phyloP scores from a whole-genome alignment of 2,888 invertebrate genomes.

The Cylloceria caligata region DNA sequence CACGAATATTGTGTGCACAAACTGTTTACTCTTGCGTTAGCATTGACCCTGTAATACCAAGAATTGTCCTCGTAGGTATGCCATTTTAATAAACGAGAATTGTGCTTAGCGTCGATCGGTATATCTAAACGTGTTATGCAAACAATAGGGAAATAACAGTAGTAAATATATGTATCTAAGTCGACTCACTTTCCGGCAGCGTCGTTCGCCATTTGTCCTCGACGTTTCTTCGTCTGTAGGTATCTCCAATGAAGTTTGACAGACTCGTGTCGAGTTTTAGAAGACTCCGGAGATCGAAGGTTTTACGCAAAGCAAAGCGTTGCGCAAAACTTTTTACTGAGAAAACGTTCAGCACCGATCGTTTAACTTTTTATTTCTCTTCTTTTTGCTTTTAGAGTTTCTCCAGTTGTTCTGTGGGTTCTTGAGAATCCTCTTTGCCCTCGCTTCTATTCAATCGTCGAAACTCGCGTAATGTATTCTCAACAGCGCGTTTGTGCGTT shows the following conservation, averaged over 20 bases:
- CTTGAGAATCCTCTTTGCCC: constrained; percentile 42
- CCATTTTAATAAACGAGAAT: constrained; percentile 24
- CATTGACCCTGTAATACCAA: constrained; percentile 4
- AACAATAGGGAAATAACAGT: constrained; percentile 21
- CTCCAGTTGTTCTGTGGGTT: constrained; percentile 34
- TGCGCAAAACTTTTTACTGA: constrained; percentile 25
- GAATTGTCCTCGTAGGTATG: constrained; percentile 5
- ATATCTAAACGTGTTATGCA: constrained; percentile 18
- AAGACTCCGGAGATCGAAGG: constrained; percentile 41
- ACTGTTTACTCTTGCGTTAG: constrained; percentile 42
- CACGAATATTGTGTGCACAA: constrained; percentile 9
- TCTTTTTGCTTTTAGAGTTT: constrained; percentile 16
- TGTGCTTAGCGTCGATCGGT: constrained; percentile 34
- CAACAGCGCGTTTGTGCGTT: constrained; percentile 26
- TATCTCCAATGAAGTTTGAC: constrained; percentile 27
- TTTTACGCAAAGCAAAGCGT: constrained; percentile 40
- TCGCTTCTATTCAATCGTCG: constrained; percentile 25
- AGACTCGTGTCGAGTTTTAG: constrained; percentile 42
- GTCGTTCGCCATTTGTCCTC: constrained; percentile 69
- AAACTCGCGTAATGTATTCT: constrained; percentile 49
- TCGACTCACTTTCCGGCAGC: constrained; percentile 67
- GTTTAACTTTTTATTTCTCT: constrained; percentile 26
- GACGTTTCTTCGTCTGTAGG: constrained; percentile 32
- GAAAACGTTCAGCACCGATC: constrained; percentile 31
- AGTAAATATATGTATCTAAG: constrained; percentile 34